Evolutionary conservation across 2,113 vertebrate genomes (phyloP), one percentile per base, ranked within the genome.

Genomic region (Hippocampus mohnikei): DNA sequence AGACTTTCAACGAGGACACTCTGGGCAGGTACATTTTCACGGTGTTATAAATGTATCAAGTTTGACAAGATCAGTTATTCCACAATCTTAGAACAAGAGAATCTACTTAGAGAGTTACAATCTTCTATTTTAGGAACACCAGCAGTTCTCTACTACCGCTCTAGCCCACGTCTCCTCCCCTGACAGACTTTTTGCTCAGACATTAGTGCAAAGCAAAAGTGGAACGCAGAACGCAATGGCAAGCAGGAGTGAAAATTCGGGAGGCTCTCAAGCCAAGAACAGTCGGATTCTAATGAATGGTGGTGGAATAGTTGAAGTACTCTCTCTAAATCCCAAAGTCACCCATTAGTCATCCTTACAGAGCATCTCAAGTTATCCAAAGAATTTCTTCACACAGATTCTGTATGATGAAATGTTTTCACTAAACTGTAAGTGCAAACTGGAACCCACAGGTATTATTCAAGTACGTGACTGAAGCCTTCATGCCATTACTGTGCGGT

Each of bases 101-200:
- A 89, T 75, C 75, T 85, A 90, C 89, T 89, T 84, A 88, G 75
- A 75, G 82, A 78, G 82, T 84, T 78, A 78, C 48, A 72, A 66
- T 75, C 76, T 76, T 76, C 76, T 84, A 86, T 83, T 88, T 81
- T 89, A 73, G 81, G 80, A 85, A 79, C 67, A 70, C 62, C 67
- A 84, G 78, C 62, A 40, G 69, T 62, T 68, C 66, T 53, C 71
- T 27, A 69, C 58, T 67, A 67, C 60, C 52, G n/a, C 27, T 55
- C 52, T 42, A 55, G 21, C 75, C 65, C 65, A 50, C 70, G 41
- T 23, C 65, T 41, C 70, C 41, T 23, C 56, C 76, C 41, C 41
- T 72, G 72, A 84, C 71, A 77, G 66, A 79, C 42, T 77, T 65
- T 71, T 76, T 29, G 69, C 76, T 73, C 65, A 81, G 69, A 73